Evolutionary conservation across 2,888 invertebrate species (phyloP).

Genomic region (Eilema caniola): DNA sequence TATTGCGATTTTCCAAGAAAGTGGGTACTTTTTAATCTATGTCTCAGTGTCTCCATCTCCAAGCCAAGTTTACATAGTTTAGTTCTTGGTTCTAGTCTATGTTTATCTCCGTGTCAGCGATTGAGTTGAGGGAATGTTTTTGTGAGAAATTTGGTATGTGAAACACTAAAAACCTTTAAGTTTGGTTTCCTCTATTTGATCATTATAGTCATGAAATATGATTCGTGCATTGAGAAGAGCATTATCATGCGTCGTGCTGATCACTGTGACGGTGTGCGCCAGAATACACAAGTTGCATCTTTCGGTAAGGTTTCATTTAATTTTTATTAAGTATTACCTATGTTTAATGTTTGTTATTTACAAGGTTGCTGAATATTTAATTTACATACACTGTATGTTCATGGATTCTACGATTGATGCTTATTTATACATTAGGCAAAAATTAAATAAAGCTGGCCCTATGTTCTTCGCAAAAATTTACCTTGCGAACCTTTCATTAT

Average conservation of each 20-base stretch:
- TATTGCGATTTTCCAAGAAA: neutral
- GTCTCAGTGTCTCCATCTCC: too few species aligned
- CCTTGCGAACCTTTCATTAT: neutral
- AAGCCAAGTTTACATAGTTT: neutral
- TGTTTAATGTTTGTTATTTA: neutral
- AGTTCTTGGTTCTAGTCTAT: slow-evolving; percentile 21
- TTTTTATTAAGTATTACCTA: neutral
- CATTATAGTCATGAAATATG: slow-evolving; percentile 71
- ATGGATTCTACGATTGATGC: neutral
- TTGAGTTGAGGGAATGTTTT: slow-evolving; percentile 34
- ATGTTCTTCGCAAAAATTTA: neutral
- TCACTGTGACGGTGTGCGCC: slow-evolving; percentile 64
- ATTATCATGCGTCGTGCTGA: slow-evolving; percentile 58
- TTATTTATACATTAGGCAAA: neutral
- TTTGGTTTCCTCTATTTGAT: slow-evolving; percentile 24
- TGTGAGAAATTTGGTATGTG: slow-evolving; percentile 28
- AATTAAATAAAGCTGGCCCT: neutral
- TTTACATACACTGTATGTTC: neutral
- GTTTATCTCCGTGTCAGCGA: slow-evolving; percentile 38
- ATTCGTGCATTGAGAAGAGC: slow-evolving; percentile 58
- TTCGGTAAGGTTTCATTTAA: slow-evolving; percentile 61
- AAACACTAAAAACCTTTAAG: slow-evolving; percentile 20
- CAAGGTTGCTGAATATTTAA: slow-evolving; percentile 11
- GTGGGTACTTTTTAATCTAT: neutral
- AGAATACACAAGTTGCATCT: slow-evolving; percentile 80